Percentiles rank a stretch among this genome's conserved stretches.
phyloP scores from a whole-genome alignment of 2,113 vertebrate species.

The Piaya cayana region DNA sequence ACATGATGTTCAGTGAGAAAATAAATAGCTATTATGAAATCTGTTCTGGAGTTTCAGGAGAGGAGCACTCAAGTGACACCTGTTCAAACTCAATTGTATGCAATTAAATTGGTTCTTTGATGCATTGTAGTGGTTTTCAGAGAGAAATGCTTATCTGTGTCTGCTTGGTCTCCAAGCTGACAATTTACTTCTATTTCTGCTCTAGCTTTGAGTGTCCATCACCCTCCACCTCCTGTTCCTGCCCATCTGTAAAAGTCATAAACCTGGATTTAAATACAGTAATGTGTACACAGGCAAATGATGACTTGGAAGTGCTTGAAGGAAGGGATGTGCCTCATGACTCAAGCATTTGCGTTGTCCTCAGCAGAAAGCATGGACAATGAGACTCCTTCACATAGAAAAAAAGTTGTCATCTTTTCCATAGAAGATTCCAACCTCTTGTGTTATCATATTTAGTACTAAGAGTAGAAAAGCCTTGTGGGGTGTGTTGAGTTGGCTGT shows the following conservation, averaged over 20 bases:
- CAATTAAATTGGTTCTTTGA: background rate
- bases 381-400: background rate
- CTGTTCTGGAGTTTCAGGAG: background rate
- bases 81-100: background rate
- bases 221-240: constrained; percentile 7
- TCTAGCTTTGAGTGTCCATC: background rate
- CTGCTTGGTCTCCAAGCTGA: background rate
- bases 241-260: constrained; percentile 48
- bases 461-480: background rate
- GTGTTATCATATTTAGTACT: background rate
- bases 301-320: constrained; percentile 24
- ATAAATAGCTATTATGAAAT: background rate
- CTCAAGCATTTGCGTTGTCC: background rate
- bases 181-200: background rate
- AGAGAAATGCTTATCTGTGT: background rate
- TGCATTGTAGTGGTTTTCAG: background rate
- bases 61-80: background rate
- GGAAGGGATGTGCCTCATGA: constrained; percentile 32
- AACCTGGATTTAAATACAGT: background rate
- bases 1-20: background rate
- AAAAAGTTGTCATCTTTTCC: constrained; percentile 1
- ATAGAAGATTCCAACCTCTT: background rate
- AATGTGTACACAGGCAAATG: background rate
- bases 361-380: background rate
- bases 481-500: background rate